Evolutionary conservation across 2,113 vertebrate species (phyloP).

Genomic region (Arizona elegans): DNA sequence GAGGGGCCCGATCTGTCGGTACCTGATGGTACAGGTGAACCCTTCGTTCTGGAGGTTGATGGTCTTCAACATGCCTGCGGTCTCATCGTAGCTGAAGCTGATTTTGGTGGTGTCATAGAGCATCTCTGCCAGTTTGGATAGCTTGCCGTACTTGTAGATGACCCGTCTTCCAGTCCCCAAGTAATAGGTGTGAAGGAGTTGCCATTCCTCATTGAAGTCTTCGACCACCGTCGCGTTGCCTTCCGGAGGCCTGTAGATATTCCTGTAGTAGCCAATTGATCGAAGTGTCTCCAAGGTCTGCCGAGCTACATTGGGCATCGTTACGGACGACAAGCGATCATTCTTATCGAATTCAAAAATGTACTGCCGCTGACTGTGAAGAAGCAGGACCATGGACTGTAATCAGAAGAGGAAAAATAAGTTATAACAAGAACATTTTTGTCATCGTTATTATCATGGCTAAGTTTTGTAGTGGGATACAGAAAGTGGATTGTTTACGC

Average conservation of each 20-base stretch:
- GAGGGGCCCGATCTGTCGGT: conserved; percentile 93
- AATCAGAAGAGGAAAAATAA: conserved; percentile 41
- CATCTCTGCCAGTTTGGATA: conserved; percentile 89
- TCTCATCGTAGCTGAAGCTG: conserved; percentile 90
- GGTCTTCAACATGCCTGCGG: conserved; percentile 92
- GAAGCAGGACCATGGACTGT: conserved; percentile 96
- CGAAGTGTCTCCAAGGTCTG: conserved; percentile 92
- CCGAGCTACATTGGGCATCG: conserved; percentile 96
- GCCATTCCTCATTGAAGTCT: conserved; percentile 91
- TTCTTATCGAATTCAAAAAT: conserved; percentile 99
- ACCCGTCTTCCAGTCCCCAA: conserved; percentile 90
- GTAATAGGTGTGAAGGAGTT: conserved; percentile 87
- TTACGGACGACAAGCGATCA: conserved; percentile 89
- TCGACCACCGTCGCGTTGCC: conserved; percentile 91
- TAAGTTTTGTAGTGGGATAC: not conserved
- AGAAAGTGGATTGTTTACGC: not conserved
- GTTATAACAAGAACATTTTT: conserved; percentile 1
- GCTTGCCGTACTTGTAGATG: conserved; percentile 92
- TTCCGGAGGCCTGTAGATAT: conserved; percentile 91
- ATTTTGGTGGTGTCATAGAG: conserved; percentile 93
- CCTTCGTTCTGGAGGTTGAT: conserved; percentile 93
- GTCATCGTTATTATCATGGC: not conserved
- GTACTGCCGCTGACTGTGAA: conserved; percentile 96
- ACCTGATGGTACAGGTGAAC: conserved; percentile 94
- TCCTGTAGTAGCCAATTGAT: conserved; percentile 95